Evolutionary conservation across 2,888 invertebrate species (phyloP), one percentile per base, ranked within the genome.

Genomic region (Lasioglossum figueresi): DNA sequence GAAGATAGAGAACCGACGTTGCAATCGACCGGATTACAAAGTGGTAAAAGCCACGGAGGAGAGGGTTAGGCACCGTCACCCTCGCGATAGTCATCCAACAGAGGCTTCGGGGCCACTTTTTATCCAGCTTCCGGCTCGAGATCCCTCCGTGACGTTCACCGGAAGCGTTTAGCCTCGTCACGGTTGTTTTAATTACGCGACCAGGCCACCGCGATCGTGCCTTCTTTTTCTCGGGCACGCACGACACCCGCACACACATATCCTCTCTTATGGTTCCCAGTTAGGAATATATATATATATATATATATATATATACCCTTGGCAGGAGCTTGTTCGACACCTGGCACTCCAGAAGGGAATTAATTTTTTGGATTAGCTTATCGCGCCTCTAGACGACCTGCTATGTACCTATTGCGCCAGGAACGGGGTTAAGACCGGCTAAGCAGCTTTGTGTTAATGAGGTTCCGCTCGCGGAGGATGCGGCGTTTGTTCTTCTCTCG

Each of bases 291-390:
- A 48, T 10, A 8, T 52, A 52, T 8, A n/a, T n/a, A 52, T n/a
- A n/a, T 48, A 19, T 48, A 6, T 0, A 48, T 10, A 8, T 52
- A 52, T 8, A n/a, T n/a, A 52, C 70, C 84, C 83, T 85, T 82
- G 74, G 87, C 59, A 66, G 78, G 43, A 74, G 71, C 68, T 52
- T 88, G 84, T 91, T 92, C 90, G 91, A 93, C 94, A 94, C 93
- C 93, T 93, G 94, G 93, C 92, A 89, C 86, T 82, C 86, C 89
- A 86, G 89, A 89, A 89, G 90, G 90, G 94, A 95, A 95, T 95
- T 94, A 93, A 93, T 95, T 94, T 94, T 93, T 94, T 88, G 94
- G 95, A 94, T 95, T 94, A 95, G 93, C 91, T 94, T 93, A 94
- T 94, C 94, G 92, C 89, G 92, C 89, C 88, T 83, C 84, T 88